Percentiles rank a stretch among this genome's conserved stretches.
Conservation (phyloP, 2,888 invertebrate species). For the Ernsta delagoae region DNA sequence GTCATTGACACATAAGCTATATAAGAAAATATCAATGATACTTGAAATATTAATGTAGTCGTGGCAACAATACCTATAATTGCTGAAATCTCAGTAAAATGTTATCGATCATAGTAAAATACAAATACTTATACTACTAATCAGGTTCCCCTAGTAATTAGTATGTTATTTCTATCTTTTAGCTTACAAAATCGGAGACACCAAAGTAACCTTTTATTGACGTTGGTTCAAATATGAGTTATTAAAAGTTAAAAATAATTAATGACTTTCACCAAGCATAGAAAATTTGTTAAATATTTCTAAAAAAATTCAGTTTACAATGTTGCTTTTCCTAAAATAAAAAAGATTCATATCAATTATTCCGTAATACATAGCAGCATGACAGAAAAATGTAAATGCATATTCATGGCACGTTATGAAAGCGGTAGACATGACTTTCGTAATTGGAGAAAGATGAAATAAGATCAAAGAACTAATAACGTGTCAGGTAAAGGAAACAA, state of each 20-base stretch:
- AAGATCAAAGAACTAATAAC: slow-evolving; percentile 6
- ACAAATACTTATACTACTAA: no score
- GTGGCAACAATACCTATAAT: no score
- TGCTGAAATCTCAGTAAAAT: no score
- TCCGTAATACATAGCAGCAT: slow-evolving; percentile 17
- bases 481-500: slow-evolving; percentile 15
- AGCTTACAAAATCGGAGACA: no score
- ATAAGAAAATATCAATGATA: no score
- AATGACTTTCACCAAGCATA: not conserved
- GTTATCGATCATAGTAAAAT: no score
- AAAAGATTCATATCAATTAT: slow-evolving; percentile 15
- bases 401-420: slow-evolving; percentile 34
- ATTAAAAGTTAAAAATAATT: not conserved
- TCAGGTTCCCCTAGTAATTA: no score
- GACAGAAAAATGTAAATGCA: slow-evolving; percentile 30
- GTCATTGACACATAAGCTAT: not conserved
- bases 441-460: slow-evolving; percentile 34
- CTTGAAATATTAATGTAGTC: no score
- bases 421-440: slow-evolving; percentile 16
- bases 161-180: no score
- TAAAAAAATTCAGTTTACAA: not conserved
- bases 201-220: no score
- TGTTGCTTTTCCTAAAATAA: not conserved
- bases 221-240: no score
- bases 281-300: not conserved